A percentile compares a stretch with the other conserved stretches of the same genome.
Evolutionary conservation across 1,140 invertebrate genomes (phyloP).

Genomic region (Drosophila willistoni): DNA sequence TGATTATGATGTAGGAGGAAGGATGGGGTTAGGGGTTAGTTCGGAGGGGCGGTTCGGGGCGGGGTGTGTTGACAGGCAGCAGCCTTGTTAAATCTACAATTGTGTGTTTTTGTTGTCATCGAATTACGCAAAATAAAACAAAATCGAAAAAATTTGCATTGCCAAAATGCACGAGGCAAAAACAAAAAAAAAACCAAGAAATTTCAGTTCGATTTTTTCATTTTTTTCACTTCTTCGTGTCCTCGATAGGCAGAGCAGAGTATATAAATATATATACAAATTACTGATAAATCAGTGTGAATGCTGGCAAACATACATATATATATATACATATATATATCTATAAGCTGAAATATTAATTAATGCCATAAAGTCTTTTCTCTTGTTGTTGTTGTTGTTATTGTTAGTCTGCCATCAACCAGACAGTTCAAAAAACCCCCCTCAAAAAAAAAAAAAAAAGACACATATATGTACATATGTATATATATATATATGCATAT

Average conservation of each 20-base stretch:
- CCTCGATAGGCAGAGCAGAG: conserved; percentile 25
- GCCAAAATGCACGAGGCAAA: not conserved
- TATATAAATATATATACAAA: conserved; percentile 12
- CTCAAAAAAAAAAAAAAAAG: not conserved
- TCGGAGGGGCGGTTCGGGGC: not conserved
- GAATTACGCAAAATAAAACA: conserved; percentile 14
- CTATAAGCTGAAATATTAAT: conserved; percentile 67
- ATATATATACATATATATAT: too few relatives aligned
- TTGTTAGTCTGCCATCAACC: conserved; percentile 61
- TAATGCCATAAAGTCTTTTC: conserved; percentile 60
- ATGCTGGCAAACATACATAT: conserved; percentile 18
- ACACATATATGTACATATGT: conserved; percentile 1
- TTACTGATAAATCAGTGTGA: conserved; percentile 7
- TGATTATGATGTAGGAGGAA: not conserved
- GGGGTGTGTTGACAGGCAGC: not conserved
- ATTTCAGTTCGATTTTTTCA: conserved; percentile 4
- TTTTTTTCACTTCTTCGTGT: conserved; percentile 21
- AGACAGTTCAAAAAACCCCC: conserved; percentile 42
- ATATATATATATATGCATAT: not conserved
- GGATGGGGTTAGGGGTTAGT: not conserved
- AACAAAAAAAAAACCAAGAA: conserved; percentile 20
- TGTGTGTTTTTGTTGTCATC: not conserved
- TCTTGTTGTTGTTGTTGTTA: conserved; percentile 23
- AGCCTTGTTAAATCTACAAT: conserved; percentile 17
- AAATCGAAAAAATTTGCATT: conserved; percentile 5